phyloP scores from a whole-genome alignment of 2,888 invertebrate genomes.

The Agelastica alni region DNA sequence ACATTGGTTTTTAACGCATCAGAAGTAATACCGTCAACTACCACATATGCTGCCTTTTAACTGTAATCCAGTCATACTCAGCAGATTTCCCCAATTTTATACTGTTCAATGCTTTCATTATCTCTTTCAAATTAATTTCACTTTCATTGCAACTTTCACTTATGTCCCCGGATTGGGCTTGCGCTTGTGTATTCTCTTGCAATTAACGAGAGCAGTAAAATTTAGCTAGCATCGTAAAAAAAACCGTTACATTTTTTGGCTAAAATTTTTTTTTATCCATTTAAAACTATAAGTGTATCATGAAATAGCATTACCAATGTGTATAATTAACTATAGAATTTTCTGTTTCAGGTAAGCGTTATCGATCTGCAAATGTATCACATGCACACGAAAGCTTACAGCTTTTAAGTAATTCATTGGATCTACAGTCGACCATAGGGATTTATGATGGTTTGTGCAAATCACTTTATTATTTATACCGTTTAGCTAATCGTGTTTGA shows the following conservation, averaged over 20 bases:
- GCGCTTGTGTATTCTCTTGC: too few relatives aligned
- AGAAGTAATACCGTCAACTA: too few relatives aligned
- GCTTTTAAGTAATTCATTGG: slow-evolving; percentile 17
- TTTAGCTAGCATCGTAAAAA: too few relatives aligned
- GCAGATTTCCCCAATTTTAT: too few relatives aligned
- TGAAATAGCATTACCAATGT: neutral
- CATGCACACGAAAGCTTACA: neutral
- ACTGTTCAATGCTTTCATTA: neutral
- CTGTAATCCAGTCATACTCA: too few relatives aligned
- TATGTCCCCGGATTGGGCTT: too few relatives aligned
- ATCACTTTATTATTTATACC: slow-evolving; percentile 18
- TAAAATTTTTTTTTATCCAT: too few relatives aligned
- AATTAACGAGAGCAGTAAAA: neutral
- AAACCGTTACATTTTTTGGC: too few relatives aligned
- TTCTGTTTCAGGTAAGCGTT: slow-evolving; percentile 16
- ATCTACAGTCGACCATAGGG: slow-evolving; percentile 8
- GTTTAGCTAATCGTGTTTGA: slow-evolving; percentile 6
- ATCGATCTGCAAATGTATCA: slow-evolving; percentile 3
- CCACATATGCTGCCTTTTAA: too few relatives aligned
- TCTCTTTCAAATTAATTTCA: neutral
- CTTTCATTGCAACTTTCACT: too few relatives aligned
- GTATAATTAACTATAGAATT: neutral
- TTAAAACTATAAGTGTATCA: too few relatives aligned
- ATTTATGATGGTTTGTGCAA: slow-evolving; percentile 12
- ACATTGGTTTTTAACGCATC: too few relatives aligned